Base-by-base conservation (phyloP, 1,140 invertebrate species). In the Charaxes varanes region DNA sequence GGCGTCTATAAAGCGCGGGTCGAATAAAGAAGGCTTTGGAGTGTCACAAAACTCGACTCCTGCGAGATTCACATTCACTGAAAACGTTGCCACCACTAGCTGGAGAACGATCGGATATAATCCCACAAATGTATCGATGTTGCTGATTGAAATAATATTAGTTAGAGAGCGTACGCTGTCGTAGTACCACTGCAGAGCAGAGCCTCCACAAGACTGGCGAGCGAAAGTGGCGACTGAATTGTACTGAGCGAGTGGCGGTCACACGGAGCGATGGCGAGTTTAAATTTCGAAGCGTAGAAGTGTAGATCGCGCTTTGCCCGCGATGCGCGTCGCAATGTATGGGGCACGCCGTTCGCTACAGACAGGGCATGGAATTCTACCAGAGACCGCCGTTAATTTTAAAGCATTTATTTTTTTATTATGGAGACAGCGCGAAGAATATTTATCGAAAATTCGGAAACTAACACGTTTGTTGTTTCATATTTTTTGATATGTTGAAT, bases 131-230 rank as follows among this genome's bases (percentile, higher is more conserved):
- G 34, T 49, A 41, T 30, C 33, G 42, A 41, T 42, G 43, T 51
- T 11, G 14, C 10, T 18, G 16, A 31, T 22, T 34, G 35, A 46
- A 26, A 28, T 33, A 7, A 21, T 18, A 10, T 30, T 6, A 30
- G 35, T 19, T 46, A 35, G 18, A 32, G 23, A 34, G 11, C 37
- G 35, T 33, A 27, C 16, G 28, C 33, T 13, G 33, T 30, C 19
- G 68, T 41, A 33, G 36, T 46, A 77, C 72, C 72, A 65, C 59
- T 66, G 66, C 72, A 71, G 58, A 71, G 72, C 74, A 67, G 72
- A 65, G 66, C 57, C 56, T 67, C 50, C 52, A 50, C 32, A 49
- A 52, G 56, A 81, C 77, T 81, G 72, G 48, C 55, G 67, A 27
- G 53, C 55, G 67, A 27, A 52, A 23, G 33, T 17, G 37, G 24